Evolutionary conservation across 2,888 invertebrate genomes (phyloP).

Genomic region (Tipula lateralis): DNA sequence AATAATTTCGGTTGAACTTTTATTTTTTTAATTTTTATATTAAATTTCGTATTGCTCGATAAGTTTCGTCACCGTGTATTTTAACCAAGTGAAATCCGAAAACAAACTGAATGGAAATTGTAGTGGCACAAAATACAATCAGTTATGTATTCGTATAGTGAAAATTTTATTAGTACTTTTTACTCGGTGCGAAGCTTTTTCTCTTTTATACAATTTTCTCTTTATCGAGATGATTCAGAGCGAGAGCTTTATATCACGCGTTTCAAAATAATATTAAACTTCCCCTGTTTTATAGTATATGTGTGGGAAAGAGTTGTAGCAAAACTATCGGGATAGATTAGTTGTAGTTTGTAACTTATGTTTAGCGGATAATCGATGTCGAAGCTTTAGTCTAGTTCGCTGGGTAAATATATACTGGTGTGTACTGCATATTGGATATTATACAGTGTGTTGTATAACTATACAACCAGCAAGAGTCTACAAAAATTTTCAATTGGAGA

Average conservation of each 20-base stretch:
- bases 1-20: not conserved
- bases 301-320: too few species aligned
- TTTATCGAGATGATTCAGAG: not conserved
- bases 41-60: not conserved
- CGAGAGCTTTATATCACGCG: not conserved
- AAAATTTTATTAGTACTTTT: not conserved
- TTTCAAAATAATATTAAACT: not conserved
- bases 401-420: too few species aligned
- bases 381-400: too few species aligned
- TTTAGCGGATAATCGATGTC: too few species aligned
- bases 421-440: too few species aligned
- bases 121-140: not conserved
- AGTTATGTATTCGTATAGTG: not conserved
- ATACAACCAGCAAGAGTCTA: too few species aligned
- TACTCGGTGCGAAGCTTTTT: not conserved
- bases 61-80: not conserved
- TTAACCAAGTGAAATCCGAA: constrained; percentile 8
- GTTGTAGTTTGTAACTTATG: too few species aligned
- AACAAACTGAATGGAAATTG: not conserved
- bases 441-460: too few species aligned
- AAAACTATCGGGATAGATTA: too few species aligned
- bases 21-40: not conserved
- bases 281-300: not conserved
- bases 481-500: too few species aligned
- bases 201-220: not conserved